phyloP scores from a whole-genome alignment of 1,140 invertebrate genomes.

The Nasonia longicornis region DNA sequence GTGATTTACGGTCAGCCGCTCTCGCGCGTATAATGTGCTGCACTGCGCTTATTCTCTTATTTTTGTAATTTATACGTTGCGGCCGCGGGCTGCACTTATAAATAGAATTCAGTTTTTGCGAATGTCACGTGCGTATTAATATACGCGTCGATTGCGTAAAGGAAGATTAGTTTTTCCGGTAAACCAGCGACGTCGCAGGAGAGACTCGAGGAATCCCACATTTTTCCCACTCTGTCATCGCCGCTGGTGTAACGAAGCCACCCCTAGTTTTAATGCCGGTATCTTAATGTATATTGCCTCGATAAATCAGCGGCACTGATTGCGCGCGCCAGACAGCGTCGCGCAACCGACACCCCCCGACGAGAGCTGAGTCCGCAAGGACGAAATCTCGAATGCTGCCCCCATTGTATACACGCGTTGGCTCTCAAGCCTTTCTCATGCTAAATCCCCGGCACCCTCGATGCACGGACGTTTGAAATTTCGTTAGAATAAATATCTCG shows the following conservation, averaged over 20 bases:
- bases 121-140: background rate
- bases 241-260: slow-evolving; percentile 25
- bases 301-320: slow-evolving; percentile 51
- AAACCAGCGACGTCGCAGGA: background rate
- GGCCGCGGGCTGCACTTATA: background rate
- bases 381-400: slow-evolving; percentile 23
- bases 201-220: background rate
- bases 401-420: slow-evolving; percentile 12
- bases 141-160: background rate
- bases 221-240: slow-evolving; percentile 36
- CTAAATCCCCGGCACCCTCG: slow-evolving; percentile 13
- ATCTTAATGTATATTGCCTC: slow-evolving; percentile 52
- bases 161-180: background rate
- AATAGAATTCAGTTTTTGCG: background rate
- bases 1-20: slow-evolving; percentile 60
- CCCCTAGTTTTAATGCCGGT: slow-evolving; percentile 50
- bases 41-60: background rate
- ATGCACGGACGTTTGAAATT: too few species aligned
- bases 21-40: background rate
- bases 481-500: background rate
- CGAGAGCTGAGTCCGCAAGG: slow-evolving; percentile 6
- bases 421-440: slow-evolving; percentile 42
- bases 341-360: slow-evolving; percentile 12
- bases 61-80: background rate
- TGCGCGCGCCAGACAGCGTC: slow-evolving; percentile 25